Conservation (phyloP, 2,797 vertebrate species). For the Microctenopoma lineatum region DNA sequence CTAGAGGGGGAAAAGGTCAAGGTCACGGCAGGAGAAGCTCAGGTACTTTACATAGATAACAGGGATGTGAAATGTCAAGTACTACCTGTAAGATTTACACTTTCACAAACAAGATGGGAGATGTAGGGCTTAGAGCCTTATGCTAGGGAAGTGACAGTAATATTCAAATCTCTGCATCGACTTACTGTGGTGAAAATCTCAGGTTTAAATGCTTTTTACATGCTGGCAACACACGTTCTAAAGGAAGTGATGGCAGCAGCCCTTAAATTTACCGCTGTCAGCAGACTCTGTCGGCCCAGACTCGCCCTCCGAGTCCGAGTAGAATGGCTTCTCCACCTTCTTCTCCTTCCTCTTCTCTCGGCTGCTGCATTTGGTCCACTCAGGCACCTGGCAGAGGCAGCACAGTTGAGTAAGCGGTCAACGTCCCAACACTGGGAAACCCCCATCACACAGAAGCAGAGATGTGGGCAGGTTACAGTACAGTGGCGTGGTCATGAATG, state of each 20-base stretch:
- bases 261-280: conserved; percentile 88
- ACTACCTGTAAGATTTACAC: too few relatives aligned
- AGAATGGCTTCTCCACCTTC: conserved; percentile 97
- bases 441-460: conserved; percentile 55
- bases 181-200: too few relatives aligned
- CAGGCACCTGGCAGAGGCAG: conserved; percentile 88
- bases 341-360: conserved; percentile 98
- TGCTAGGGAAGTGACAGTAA: too few relatives aligned
- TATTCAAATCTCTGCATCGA: too few relatives aligned
- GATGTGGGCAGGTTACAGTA: conserved; percentile 58
- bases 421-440: neutral
- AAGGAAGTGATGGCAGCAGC: too few relatives aligned
- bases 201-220: too few relatives aligned
- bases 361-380: conserved; percentile 98
- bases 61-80: neutral
- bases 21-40: neutral
- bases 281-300: conserved; percentile 97
- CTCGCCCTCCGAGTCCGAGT: conserved; percentile 96
- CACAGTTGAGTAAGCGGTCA: conserved; percentile 32
- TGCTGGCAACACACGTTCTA: too few relatives aligned
- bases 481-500: conserved; percentile 79
- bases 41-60: neutral
- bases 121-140: too few relatives aligned
- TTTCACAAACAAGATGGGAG: too few relatives aligned
- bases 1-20: conserved; percentile 68